Conservation (phyloP, 2,113 vertebrate species). For the Catharus bicknelli region DNA sequence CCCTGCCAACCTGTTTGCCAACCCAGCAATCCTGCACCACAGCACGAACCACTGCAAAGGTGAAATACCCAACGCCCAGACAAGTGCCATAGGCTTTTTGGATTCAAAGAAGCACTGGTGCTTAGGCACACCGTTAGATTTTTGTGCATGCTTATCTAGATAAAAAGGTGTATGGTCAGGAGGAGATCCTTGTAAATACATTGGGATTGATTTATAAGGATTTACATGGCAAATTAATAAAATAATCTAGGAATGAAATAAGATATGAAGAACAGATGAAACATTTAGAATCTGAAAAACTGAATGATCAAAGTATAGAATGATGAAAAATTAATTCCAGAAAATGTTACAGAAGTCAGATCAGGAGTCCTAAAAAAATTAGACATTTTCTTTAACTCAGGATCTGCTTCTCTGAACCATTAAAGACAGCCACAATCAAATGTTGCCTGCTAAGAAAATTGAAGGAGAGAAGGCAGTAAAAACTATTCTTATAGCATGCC, state of each 20-base stretch:
- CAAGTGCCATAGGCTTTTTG: background rate
- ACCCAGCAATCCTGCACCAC: background rate
- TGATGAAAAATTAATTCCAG: background rate
- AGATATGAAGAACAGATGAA: background rate
- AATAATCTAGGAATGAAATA: background rate
- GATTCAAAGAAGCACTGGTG: background rate
- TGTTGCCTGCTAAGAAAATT: slow-evolving; percentile 69
- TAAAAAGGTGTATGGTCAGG: background rate
- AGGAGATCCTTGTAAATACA: background rate
- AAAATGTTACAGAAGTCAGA: background rate
- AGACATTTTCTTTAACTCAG: background rate
- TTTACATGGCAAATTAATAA: background rate
- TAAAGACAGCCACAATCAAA: slow-evolving; percentile 20
- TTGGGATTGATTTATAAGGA: background rate
- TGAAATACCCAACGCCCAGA: background rate
- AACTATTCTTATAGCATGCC: slow-evolving; percentile 45
- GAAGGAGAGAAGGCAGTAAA: slow-evolving; percentile 55
- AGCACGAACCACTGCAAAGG: background rate
- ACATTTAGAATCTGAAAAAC: background rate
- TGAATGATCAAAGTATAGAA: no score
- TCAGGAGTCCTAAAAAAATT: background rate
- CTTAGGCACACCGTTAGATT: background rate
- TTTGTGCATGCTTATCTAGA: background rate
- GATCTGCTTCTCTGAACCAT: background rate
- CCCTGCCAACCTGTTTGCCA: background rate